A percentile compares a stretch with the other conserved stretches of the same genome.
Evolutionary conservation across 1,140 invertebrate genomes (phyloP).

Genomic region (Psix sp.): DNA sequence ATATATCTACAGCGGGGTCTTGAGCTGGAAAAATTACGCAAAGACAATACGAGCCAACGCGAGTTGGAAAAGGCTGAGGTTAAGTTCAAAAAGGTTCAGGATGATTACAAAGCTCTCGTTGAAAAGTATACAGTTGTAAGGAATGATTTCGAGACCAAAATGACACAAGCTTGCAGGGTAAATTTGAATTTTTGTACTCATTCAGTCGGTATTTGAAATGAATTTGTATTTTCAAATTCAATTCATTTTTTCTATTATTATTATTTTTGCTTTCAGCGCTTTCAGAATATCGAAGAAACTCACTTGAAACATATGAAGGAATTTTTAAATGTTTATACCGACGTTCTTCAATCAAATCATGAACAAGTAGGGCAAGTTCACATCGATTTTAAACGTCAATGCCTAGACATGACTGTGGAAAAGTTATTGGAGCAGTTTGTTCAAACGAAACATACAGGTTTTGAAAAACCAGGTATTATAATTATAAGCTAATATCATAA

Average conservation of each 20-base stretch:
- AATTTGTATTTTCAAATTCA: conserved; percentile 1
- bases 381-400: conserved; percentile 92
- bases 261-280: conserved; percentile 80
- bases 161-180: conserved; percentile 93
- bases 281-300: conserved; percentile 94
- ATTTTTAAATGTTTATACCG: conserved; percentile 92
- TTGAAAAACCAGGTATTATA: conserved; percentile 89
- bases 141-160: conserved; percentile 95
- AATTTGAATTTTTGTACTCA: conserved; percentile 11
- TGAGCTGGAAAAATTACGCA: conserved; percentile 91
- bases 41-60: conserved; percentile 92
- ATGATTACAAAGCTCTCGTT: conserved; percentile 92
- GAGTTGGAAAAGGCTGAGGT: conserved; percentile 95
- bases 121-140: conserved; percentile 93
- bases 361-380: conserved; percentile 92
- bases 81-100: conserved; percentile 94
- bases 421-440: conserved; percentile 94
- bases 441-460: conserved; percentile 91
- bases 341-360: conserved; percentile 92
- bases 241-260: background rate
- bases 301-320: conserved; percentile 97
- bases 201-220: background rate
- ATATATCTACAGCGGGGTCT: conserved; percentile 88
- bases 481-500: too few species aligned
- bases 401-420: conserved; percentile 93